phyloP scores from a whole-genome alignment of 2,797 vertebrate genomes.

The Eremophila alpestris region DNA sequence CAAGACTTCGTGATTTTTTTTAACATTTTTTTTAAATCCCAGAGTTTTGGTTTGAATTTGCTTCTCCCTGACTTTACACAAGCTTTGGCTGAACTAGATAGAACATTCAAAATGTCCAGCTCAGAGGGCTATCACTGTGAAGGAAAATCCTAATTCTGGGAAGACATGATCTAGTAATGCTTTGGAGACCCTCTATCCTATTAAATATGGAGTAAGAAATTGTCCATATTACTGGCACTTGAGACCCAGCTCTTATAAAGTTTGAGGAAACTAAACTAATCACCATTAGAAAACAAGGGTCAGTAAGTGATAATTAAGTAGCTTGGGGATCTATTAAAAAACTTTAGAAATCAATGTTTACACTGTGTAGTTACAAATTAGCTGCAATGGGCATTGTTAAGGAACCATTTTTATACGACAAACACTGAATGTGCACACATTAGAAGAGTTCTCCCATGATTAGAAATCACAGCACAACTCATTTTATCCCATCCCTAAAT shows the following conservation, averaged over 20 bases:
- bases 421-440: constrained; percentile 22
- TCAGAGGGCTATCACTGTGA: not conserved
- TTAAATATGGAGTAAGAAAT: constrained; percentile 26
- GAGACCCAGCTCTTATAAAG: constrained; percentile 34
- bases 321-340: constrained; percentile 77
- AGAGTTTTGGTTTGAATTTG: not conserved
- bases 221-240: constrained; percentile 14
- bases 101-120: not conserved
- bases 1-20: not conserved
- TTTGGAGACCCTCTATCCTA: not conserved
- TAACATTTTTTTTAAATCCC: not conserved
- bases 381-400: constrained; percentile 71
- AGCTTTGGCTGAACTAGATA: not conserved
- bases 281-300: constrained; percentile 62
- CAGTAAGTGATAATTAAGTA: constrained; percentile 77
- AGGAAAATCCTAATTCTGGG: not conserved
- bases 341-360: constrained; percentile 73
- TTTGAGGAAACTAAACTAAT: constrained; percentile 50
- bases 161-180: not conserved
- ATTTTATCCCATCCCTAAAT: constrained; percentile 75
- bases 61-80: not conserved
- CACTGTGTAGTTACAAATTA: constrained; percentile 63
- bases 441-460: constrained; percentile 40
- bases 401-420: constrained; percentile 51
- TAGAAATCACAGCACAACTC: constrained; percentile 68